Evolutionary conservation across 2,113 vertebrate species (phyloP), one percentile per base, ranked within the genome.

Genomic region (Procapra przewalskii): DNA sequence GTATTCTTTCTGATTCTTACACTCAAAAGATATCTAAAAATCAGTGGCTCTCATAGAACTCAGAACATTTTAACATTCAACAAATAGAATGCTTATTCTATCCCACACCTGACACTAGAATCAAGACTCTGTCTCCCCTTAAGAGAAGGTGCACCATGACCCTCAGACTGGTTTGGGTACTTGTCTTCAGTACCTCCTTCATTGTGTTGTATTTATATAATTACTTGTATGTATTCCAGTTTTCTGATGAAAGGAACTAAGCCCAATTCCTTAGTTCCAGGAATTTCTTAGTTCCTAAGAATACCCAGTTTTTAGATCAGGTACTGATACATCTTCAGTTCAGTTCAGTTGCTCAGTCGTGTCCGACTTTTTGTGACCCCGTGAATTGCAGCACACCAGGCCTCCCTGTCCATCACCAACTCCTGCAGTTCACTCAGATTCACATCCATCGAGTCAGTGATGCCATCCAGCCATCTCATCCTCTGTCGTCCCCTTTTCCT

Each of bases 51-150:
- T 88, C 55, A 92, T 3, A 86, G 36, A 91, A 71, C 13, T 40
- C 45, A 64, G 25, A 89, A 88, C 12, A 94, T 92, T 52, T 89
- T 85, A 91, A 96, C 21, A 94, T 48, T 80, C 48, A 71, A 92
- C 90, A 92, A 55, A 94, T 2, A 90, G 52, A 92, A 90, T 6
- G 0, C n/a, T 75, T 79, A 59, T 36, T 14, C 36, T 94, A 84
- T 81, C 60, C 60, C 91, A 45, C 13, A 82, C n/a, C 79, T 86
- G 80, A 21, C 48, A 79, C 43, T 82, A 81, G 79, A 96, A 92
- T 75, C 36, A 85, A 89, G 36, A 94, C 29, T 80, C 52, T 85
- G 15, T 81, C 7, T 86, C 50, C 50, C 31, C 52, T 95, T 95
- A 71, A 67, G 43, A 81, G 29, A 83, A 89, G 48, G 40, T 45